A percentile compares a stretch with the other conserved stretches of the same genome.
These are phyloP conservation scores for Pseudolycoriella hygida DNA, from an alignment of 2,888 invertebrate genomes.

Conservation along the genomic window DNA sequence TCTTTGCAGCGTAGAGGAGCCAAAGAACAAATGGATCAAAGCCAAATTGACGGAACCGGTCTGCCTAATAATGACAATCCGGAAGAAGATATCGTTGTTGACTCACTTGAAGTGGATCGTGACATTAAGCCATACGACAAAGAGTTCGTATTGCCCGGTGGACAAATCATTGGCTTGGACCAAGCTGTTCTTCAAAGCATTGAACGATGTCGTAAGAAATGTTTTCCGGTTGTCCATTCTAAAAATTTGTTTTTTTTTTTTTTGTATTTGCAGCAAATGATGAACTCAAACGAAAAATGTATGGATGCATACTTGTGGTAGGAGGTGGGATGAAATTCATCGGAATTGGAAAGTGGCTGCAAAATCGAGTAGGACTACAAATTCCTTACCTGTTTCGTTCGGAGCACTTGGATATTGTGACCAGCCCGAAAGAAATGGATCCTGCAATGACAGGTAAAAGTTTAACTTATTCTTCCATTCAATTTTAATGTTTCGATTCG, in stretches of 20 bases:
- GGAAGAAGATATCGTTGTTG: slow-evolving; percentile 60
- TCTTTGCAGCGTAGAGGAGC: slow-evolving; percentile 33
- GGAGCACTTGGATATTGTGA: slow-evolving; percentile 75
- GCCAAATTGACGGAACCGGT: slow-evolving; percentile 29
- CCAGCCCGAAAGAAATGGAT: slow-evolving; percentile 82
- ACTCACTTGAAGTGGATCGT: slow-evolving; percentile 35
- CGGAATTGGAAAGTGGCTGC: slow-evolving; percentile 72
- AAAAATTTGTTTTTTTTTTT: slow-evolving; percentile 3
- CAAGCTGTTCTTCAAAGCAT: slow-evolving; percentile 84
- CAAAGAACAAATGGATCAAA: slow-evolving; percentile 29
- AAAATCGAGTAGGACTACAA: slow-evolving; percentile 67
- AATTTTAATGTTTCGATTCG: neutral
- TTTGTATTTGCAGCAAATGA: slow-evolving; percentile 41
- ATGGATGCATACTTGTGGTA: slow-evolving; percentile 76
- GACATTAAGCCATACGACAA: slow-evolving; percentile 34
- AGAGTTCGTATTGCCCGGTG: slow-evolving; percentile 52
- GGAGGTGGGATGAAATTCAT: slow-evolving; percentile 83
- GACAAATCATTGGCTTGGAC: slow-evolving; percentile 72
- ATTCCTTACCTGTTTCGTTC: slow-evolving; percentile 63
- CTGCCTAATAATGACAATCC: slow-evolving; percentile 26
- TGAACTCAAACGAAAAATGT: slow-evolving; percentile 86
- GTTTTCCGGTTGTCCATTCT: neutral
- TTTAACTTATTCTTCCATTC: neutral
- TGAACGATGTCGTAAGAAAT: slow-evolving; percentile 57
- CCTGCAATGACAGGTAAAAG: slow-evolving; percentile 48